Percentiles rank a stretch among this genome's conserved stretches.
Conservation (phyloP, 2,888 invertebrate genomes). For the Macrosiphum euphorbiae region DNA sequence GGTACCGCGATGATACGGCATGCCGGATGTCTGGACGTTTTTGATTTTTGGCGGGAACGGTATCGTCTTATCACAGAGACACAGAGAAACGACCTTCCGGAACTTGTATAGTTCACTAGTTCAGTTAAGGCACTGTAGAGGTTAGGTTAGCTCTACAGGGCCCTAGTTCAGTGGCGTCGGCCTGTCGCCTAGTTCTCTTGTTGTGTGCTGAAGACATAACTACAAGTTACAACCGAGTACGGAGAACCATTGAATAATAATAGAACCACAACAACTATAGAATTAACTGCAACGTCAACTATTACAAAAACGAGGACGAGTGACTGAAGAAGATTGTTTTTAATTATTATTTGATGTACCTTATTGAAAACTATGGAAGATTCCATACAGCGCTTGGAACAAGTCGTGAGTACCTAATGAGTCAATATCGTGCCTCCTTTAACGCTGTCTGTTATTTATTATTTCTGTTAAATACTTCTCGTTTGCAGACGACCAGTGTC, state of each 20-base stretch:
- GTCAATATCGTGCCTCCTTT: not conserved
- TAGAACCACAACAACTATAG: no score
- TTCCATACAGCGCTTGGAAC: conserved; percentile 20
- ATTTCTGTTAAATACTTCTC: not conserved
- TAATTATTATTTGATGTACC: not conserved
- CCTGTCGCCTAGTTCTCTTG: no score
- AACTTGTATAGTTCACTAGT: no score
- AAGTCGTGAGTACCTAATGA: conserved; percentile 1
- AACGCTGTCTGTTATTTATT: not conserved
- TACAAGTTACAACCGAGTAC: no score
- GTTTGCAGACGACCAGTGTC: conserved; percentile 23
- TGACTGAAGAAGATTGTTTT: not conserved
- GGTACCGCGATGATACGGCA: not conserved
- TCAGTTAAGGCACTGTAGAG: no score
- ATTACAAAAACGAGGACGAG: not conserved
- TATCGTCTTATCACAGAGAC: not conserved
- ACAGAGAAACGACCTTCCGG: not conserved
- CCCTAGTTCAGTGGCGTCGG: not conserved
- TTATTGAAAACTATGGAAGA: conserved; percentile 33
- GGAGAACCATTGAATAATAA: no score
- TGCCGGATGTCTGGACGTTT: not conserved
- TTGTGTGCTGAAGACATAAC: no score
- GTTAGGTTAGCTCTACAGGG: no score
- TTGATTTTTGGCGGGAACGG: conserved; percentile 38
- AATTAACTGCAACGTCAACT: not conserved